Evolutionary conservation across 2,113 vertebrate species (phyloP), one percentile per base, ranked within the genome.

Genomic region (Perca schrenkii): DNA sequence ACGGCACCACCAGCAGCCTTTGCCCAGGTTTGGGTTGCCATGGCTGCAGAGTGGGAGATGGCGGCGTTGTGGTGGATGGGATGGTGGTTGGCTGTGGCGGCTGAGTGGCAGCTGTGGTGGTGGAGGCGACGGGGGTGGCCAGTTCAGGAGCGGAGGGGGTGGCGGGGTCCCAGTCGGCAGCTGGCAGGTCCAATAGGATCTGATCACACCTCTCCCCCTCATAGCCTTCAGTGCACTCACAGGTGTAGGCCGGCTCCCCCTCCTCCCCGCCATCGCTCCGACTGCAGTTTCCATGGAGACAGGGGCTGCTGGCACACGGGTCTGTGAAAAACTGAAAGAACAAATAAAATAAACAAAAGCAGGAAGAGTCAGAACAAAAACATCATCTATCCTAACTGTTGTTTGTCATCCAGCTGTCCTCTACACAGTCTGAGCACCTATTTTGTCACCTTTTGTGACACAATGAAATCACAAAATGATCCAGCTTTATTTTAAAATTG

Each of bases 271-370:
- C 87, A 5, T 66, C 63, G 0, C 86, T 93, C 70, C 56, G 91
- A 93, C 96, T 98, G 91, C 98, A 99, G 97, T 99, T 98, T 79
- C 98, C 98, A 97, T 98, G 97, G 96, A 93, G 95, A 98, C 98
- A 99, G 52, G 98, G 98, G 90, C 94, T 97, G 96, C 97, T 98
- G 93, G 95, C 93, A 85, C 98, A 99, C 52, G 96, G 96, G 92
- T 99, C 97, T 91, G 91, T 95, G 92, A 97, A 93, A 92, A 98
- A 97, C 98, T 99, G 75, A 77, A 73, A 94, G 63, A 74, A 78
- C 67, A 77, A 80, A 3, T 89, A 93, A 68, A 86, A 85, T 46
- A 87, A 89, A 90, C 64, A 90, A 60, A 80, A 75, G 78, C 72
- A 52, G 47, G 54, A 53, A 52, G 66, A 53, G 40, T 7, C 17